Evolutionary conservation across 2,888 invertebrate genomes (phyloP).

Genomic region (Coelogynopora nodosa): DNA sequence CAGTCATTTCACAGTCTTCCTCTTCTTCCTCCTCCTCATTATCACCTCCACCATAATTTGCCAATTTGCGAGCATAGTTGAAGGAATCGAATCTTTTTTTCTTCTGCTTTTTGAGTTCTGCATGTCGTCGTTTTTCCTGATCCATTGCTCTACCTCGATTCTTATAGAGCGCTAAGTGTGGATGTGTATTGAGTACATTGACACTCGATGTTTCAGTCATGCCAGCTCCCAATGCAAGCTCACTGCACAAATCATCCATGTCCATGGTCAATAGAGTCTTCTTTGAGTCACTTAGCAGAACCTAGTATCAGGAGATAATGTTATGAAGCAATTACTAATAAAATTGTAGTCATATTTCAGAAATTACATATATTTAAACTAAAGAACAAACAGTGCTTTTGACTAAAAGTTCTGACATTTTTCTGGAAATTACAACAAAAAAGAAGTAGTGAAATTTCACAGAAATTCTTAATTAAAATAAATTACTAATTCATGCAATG

Average conservation of each 20-base stretch:
- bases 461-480: no score
- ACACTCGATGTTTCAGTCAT: background rate
- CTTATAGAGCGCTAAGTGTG: background rate
- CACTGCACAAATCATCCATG: background rate
- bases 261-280: background rate
- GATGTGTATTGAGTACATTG: background rate
- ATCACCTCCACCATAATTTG: background rate
- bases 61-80: background rate
- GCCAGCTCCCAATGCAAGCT: background rate
- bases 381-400: no score
- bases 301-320: background rate
- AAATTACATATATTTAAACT: no score
- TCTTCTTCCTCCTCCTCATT: background rate
- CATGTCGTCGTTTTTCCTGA: background rate
- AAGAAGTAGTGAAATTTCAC: no score
- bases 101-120: background rate
- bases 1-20: background rate
- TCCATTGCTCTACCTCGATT: conserved; percentile 1
- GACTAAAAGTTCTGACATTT: no score
- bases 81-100: background rate
- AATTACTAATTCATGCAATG: no score
- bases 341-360: no score
- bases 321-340: no score
- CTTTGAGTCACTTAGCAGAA: background rate
- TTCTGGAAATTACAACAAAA: no score